Evolutionary conservation across 92 coral and sea anemone species (phyloP), one percentile per base, ranked within the genome.

Genomic region (Chrysogorgia sp.): DNA sequence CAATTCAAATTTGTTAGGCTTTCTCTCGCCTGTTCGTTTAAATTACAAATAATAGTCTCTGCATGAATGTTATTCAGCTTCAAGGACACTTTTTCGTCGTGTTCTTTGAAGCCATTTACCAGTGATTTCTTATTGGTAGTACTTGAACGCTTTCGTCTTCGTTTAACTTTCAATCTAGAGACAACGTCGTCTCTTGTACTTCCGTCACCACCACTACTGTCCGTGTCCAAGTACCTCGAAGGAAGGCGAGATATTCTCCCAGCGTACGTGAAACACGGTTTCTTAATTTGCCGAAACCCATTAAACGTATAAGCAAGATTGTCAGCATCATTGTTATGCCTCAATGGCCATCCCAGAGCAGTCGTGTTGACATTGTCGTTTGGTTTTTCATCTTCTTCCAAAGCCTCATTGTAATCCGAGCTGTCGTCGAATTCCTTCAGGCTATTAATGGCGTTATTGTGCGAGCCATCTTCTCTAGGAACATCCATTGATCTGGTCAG

Each of bases 301-400:
- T 89, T 96, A 78, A 40, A 84, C 79, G 80, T 67, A 82, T 70
- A 55, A 84, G 90, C 79, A 62, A 24, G 62, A 71, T 81, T 67
- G 49, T 90, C 94, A 34, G 58, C 24, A 59, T 96, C 84, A 63
- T 84, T 86, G 96, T 86, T 86, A 78, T 91, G 92, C 82, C 88
- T 93, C 74, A 96, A 85, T 97, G 96, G 97, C 99, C 97, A 91
- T 91, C 92, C 88, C 88, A 87, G 87, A 87, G 89, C 92, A 90
- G 88, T 93, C 89, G 92, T 92, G 89, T 84, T 85, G 92, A 77
- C 91, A 89, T 79, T 85, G 88, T 81, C 55, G 75, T 72, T 83
- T 91, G 85, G 90, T 74, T 90, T 88, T 78, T 87, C 84, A 63
- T 90, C 86, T 48, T 88, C 78, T 71, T 83, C 90, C 76, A 77